A percentile compares a stretch with the other conserved stretches of the same genome.
These are phyloP conservation scores for Monodelphis domestica DNA, from an alignment of 2,797 vertebrate species.

Conservation along the genomic window DNA sequence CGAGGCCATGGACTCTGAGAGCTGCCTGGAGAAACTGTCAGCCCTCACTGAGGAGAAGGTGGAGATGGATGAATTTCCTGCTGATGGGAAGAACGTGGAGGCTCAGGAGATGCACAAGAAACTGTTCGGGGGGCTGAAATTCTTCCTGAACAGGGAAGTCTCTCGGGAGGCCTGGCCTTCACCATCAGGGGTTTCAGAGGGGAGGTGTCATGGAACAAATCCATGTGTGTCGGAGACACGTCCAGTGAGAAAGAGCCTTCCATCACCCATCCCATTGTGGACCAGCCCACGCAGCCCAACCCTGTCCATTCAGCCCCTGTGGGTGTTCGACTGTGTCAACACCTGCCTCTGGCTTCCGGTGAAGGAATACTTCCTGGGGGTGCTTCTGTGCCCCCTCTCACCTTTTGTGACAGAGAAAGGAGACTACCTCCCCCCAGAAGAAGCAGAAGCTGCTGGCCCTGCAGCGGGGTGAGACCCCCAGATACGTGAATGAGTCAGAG, in stretches of 20 bases:
- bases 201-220: constrained; percentile 95
- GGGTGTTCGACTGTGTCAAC: constrained; percentile 95
- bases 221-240: constrained; percentile 93
- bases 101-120: constrained; percentile 90
- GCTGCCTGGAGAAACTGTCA: constrained; percentile 97
- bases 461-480: constrained; percentile 91
- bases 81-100: constrained; percentile 90
- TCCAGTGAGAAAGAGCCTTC: constrained; percentile 89
- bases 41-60: constrained; percentile 93
- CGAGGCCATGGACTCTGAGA: too few relatives aligned
- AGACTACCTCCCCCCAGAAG: constrained; percentile 96
- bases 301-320: constrained; percentile 96
- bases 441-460: constrained; percentile 94
- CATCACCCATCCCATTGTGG: constrained; percentile 96
- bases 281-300: constrained; percentile 90
- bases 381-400: constrained; percentile 94
- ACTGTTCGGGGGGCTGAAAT: constrained; percentile 93
- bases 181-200: constrained; percentile 96
- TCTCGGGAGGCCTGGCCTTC: constrained; percentile 95
- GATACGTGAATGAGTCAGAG: constrained; percentile 51
- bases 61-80: constrained; percentile 92
- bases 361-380: constrained; percentile 94
- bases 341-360: constrained; percentile 91
- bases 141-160: constrained; percentile 96
- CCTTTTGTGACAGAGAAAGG: constrained; percentile 97